phyloP scores from a whole-genome alignment of 2,797 vertebrate genomes.

The Neopelma chrysocephalum region DNA sequence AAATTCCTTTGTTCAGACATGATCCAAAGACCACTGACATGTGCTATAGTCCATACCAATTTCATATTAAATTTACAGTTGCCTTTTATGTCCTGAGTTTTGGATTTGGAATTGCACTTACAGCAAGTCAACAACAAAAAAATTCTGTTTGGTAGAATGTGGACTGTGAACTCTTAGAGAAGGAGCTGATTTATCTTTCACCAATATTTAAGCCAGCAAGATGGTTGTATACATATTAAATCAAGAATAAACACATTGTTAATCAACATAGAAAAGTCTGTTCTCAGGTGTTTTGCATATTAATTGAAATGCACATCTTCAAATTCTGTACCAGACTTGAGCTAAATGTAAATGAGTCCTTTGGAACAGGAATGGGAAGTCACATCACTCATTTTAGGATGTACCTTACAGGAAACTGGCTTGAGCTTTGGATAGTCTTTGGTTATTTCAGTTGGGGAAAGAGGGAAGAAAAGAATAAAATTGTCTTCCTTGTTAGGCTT shows the following conservation, averaged over 20 bases:
- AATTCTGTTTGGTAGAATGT: neutral
- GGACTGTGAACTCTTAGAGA: neutral
- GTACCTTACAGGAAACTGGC: neutral
- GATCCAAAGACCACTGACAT: neutral
- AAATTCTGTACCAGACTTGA: neutral
- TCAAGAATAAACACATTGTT: neutral
- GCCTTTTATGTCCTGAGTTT: neutral
- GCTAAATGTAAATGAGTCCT: neutral
- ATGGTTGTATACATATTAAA: neutral
- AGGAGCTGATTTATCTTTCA: neutral
- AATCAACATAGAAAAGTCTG: neutral
- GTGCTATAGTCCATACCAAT: neutral
- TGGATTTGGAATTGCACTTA: neutral
- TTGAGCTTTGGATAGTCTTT: neutral
- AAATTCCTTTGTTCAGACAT: neutral
- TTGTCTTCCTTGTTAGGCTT: neutral
- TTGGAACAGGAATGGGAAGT: neutral
- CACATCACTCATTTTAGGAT: neutral
- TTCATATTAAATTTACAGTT: neutral
- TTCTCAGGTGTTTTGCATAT: neutral
- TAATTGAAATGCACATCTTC: neutral
- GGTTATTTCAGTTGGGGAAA: neutral
- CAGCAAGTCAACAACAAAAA: neutral
- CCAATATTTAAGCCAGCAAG: neutral
- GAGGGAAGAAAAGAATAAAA: neutral